phyloP scores from a whole-genome alignment of 2,888 invertebrate species.

The Conistra vaccinii region DNA sequence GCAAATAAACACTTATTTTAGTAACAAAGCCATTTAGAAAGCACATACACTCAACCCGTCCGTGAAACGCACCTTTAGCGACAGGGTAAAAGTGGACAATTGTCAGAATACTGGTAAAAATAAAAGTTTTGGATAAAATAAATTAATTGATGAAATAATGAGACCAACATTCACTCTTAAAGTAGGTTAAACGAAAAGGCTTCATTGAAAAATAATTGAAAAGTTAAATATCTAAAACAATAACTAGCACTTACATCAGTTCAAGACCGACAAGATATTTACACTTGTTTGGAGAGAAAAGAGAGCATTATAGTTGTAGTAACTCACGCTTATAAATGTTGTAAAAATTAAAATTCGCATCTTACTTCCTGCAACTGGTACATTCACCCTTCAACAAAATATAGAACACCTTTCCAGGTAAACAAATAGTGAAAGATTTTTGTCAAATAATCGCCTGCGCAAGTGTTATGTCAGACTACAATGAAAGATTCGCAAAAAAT shows the following conservation, averaged over 20 bases:
- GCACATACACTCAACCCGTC: slow-evolving; percentile 79
- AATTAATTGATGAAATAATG: neutral
- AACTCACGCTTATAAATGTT: too few species aligned
- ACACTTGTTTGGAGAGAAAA: neutral
- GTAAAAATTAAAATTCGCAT: neutral
- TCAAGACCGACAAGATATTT: too few species aligned
- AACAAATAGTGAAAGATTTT: slow-evolving; percentile 81
- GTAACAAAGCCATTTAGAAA: slow-evolving; percentile 70
- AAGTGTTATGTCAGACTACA: slow-evolving; percentile 79
- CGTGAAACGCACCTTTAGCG: slow-evolving; percentile 78
- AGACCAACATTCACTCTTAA: neutral
- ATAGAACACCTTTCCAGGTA: slow-evolving; percentile 80
- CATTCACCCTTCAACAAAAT: slow-evolving; percentile 72
- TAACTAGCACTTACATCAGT: neutral
- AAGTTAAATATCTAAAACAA: neutral
- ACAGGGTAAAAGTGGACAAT: slow-evolving; percentile 69
- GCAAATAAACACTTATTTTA: slow-evolving; percentile 82
- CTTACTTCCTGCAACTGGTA: slow-evolving; percentile 17
- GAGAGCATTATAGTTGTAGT: too few species aligned
- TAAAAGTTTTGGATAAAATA: neutral
- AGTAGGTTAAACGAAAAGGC: neutral
- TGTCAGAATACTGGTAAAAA: neutral
- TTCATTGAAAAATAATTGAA: neutral
- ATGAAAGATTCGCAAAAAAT: slow-evolving; percentile 69
- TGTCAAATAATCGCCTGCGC: slow-evolving; percentile 85